These are phyloP conservation scores for Mongoloraphidia duomilia DNA, from an alignment of 2,888 invertebrate species.

Conservation along the genomic window DNA sequence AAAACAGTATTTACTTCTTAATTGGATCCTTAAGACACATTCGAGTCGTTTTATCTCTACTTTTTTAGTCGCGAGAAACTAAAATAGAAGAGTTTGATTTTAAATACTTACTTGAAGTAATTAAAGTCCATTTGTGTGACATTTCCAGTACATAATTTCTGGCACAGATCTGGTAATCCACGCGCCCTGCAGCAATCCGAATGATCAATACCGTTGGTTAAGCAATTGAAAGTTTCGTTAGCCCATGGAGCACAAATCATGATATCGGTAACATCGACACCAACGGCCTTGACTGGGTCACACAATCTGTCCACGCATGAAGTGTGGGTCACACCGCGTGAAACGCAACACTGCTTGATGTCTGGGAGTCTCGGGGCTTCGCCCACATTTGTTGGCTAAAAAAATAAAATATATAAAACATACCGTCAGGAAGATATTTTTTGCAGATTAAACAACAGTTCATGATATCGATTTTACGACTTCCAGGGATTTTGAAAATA, in stretches of 20 bases:
- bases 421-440: too few species aligned
- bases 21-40: too few species aligned
- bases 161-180: slow-evolving; percentile 60
- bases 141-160: slow-evolving; percentile 65
- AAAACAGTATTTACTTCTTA: too few species aligned
- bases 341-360: slow-evolving; percentile 51
- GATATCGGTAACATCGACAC: slow-evolving; percentile 55
- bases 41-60: too few species aligned
- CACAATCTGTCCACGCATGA: slow-evolving; percentile 67
- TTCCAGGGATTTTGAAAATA: too few species aligned
- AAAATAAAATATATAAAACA: too few species aligned
- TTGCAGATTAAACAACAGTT: too few species aligned
- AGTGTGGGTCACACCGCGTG: slow-evolving; percentile 56
- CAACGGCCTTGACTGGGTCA: slow-evolving; percentile 46
- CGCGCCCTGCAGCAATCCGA: slow-evolving; percentile 63
- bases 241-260: slow-evolving; percentile 88
- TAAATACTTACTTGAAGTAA: slow-evolving; percentile 57
- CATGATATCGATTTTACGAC: too few species aligned
- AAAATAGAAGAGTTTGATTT: too few species aligned
- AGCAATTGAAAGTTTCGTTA: slow-evolving; percentile 61
- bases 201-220: slow-evolving; percentile 69
- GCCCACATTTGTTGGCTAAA: slow-evolving; percentile 33
- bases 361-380: slow-evolving; percentile 59
- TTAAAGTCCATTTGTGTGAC: slow-evolving; percentile 64
- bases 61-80: too few species aligned